A percentile compares a stretch with the other conserved stretches of the same genome.
Evolutionary conservation across 2,888 invertebrate genomes (phyloP).

Genomic region (Tolmerus cingulatus): DNA sequence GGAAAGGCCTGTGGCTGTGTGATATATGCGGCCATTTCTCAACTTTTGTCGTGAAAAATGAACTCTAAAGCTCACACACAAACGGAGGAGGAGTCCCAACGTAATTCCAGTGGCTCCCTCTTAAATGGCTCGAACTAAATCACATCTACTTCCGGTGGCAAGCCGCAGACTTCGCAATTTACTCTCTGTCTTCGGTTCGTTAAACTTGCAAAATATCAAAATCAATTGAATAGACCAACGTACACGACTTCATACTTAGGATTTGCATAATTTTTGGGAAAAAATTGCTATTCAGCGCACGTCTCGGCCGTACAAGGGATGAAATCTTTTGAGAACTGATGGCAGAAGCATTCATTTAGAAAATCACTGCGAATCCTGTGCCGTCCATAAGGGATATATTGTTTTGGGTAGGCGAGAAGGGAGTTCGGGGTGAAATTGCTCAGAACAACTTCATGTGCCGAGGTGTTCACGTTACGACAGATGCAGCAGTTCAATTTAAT

Average conservation of each 20-base stretch:
- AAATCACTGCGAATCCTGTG: slow-evolving; percentile 9
- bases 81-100: slow-evolving; percentile 5
- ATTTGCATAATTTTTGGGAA: slow-evolving; percentile 35
- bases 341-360: slow-evolving; percentile 31
- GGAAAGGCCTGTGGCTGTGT: not conserved
- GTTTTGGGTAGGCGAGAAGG: not conserved
- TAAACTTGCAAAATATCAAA: slow-evolving; percentile 37
- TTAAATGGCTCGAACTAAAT: slow-evolving; percentile 32
- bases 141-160: slow-evolving; percentile 24
- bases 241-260: slow-evolving; percentile 30
- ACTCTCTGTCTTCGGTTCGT: slow-evolving; percentile 36
- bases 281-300: slow-evolving; percentile 30
- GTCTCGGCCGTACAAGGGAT: not conserved
- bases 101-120: not conserved
- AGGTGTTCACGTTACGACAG: not conserved
- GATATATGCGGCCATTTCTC: slow-evolving; percentile 24
- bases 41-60: slow-evolving; percentile 22
- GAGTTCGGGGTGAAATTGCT: not conserved
- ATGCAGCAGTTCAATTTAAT: not conserved
- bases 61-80: not conserved
- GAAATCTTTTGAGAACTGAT: not conserved
- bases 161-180: slow-evolving; percentile 37
- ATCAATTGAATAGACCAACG: slow-evolving; percentile 35
- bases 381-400: not conserved
- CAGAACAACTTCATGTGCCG: not conserved